Evolutionary conservation across 2,113 vertebrate species (phyloP).

Genomic region (Dipodomys ordii): DNA sequence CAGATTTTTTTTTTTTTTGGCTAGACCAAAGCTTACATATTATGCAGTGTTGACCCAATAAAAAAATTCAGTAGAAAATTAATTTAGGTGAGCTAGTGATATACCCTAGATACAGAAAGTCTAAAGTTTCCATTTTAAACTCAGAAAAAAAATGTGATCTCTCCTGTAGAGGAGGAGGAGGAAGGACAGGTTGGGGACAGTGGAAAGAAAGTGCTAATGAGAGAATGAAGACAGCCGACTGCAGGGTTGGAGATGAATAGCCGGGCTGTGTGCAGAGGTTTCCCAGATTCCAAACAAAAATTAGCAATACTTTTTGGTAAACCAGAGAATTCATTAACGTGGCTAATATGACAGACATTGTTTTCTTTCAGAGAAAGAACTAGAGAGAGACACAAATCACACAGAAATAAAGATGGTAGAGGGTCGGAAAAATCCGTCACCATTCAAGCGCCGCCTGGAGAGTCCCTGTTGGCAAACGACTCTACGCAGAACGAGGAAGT

Average conservation of each 20-base stretch:
- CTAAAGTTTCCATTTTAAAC: neutral
- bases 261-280: neutral
- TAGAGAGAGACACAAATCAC: conserved; percentile 94
- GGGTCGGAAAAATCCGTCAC: conserved; percentile 97
- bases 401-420: conserved; percentile 93
- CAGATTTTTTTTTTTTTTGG: conserved; percentile 51
- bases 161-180: neutral
- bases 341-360: neutral
- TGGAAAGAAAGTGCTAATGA: neutral
- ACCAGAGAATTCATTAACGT: neutral
- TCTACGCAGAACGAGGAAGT: conserved; percentile 88
- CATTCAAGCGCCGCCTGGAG: conserved; percentile 93
- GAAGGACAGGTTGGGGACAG: neutral
- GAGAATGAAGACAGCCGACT: neutral
- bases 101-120: neutral
- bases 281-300: conserved; percentile 53
- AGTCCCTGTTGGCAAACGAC: conserved; percentile 92
- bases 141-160: neutral
- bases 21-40: conserved; percentile 5
- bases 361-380: conserved; percentile 89
- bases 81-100: neutral
- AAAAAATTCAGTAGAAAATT: conserved; percentile 9
- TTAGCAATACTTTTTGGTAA: neutral
- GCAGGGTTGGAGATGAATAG: neutral
- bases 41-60: neutral